Evolutionary conservation across 2,113 vertebrate genomes (phyloP).

Genomic region (Burhinus bistriatus): DNA sequence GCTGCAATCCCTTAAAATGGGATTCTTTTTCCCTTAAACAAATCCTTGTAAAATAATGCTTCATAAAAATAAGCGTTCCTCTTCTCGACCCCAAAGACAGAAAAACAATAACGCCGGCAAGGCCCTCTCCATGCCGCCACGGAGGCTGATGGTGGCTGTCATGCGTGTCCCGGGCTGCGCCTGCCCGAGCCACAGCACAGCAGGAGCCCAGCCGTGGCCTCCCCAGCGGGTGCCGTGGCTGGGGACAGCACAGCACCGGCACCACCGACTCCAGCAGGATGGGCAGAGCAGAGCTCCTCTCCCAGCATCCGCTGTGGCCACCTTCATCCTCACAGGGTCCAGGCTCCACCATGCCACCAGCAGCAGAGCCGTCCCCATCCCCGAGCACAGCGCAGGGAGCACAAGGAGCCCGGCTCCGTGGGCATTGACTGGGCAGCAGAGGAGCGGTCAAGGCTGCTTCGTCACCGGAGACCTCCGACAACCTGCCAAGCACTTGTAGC

Average conservation of each 20-base stretch:
- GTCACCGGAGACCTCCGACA: not conserved
- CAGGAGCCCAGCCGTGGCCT: not conserved
- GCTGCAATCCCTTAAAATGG: constrained; percentile 75
- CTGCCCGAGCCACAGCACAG: not conserved
- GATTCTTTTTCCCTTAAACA: constrained; percentile 70
- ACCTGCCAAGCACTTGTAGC: not conserved
- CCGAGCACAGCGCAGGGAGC: not conserved
- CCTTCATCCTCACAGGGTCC: not conserved
- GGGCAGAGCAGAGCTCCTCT: not conserved
- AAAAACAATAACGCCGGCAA: not conserved
- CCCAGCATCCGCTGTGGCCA: not conserved
- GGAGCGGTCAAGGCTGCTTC: not conserved
- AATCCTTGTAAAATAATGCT: constrained; percentile 73
- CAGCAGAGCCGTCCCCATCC: not conserved
- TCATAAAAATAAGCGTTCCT: constrained; percentile 69
- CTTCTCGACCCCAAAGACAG: constrained; percentile 30
- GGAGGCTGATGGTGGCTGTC: not conserved
- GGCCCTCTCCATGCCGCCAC: not conserved
- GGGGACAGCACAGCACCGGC: accelerated
- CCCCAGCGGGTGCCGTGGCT: accelerated
- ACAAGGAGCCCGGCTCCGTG: not conserved
- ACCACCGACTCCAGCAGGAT: accelerated
- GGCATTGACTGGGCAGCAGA: not conserved
- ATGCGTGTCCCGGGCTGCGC: not conserved
- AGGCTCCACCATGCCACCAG: accelerated